phyloP scores from a whole-genome alignment of 2,797 vertebrate genomes.

The Potorous gilbertii region DNA sequence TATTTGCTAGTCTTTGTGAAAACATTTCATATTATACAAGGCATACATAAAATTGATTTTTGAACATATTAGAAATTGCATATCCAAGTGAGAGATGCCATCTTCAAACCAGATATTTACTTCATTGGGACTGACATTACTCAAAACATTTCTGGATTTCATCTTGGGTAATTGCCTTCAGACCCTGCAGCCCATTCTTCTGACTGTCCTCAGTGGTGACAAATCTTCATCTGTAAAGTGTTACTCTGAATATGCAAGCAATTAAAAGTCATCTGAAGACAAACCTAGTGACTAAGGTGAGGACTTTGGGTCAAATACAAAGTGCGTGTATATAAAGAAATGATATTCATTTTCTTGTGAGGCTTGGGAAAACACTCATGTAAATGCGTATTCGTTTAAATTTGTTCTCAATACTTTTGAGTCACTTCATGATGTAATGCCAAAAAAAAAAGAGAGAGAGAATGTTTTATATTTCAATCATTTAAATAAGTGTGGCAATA shows the following conservation, averaged over 20 bases:
- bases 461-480: not conserved
- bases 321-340: not conserved
- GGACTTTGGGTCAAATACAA: not conserved
- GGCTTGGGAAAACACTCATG: not conserved
- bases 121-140: not conserved
- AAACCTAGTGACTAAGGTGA: not conserved
- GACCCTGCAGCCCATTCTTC: not conserved
- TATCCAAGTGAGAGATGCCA: not conserved
- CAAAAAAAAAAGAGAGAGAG: not conserved
- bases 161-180: not conserved
- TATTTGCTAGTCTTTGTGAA: not conserved
- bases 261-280: not conserved
- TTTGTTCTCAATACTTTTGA: not conserved
- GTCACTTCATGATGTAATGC: not conserved
- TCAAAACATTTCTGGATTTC: not conserved
- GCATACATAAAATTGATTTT: not conserved
- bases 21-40: not conserved
- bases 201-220: not conserved
- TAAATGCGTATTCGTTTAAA: not conserved
- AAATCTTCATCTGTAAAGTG: not conserved
- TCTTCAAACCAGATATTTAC: not conserved
- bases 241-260: constrained; percentile 2
- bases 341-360: not conserved
- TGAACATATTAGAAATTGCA: not conserved
- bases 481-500: not conserved